Evolutionary conservation across 2,797 vertebrate species (phyloP), one percentile per base, ranked within the genome.

Genomic region (Philypnodon macrostomus): DNA sequence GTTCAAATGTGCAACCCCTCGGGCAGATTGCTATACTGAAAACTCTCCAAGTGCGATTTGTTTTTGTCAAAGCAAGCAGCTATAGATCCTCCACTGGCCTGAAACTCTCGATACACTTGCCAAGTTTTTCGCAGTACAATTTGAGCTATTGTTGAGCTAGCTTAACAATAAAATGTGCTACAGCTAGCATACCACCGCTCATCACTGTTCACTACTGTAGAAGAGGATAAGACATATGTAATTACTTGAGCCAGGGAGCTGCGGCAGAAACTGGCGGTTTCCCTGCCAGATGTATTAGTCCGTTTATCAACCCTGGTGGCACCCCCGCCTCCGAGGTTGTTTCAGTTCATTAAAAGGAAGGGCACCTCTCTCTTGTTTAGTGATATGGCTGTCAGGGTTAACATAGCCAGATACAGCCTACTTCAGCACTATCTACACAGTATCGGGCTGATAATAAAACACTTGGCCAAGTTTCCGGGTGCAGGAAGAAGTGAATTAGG

Each of bases 401-500:
- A 69, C 68, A 19, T 57, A 72, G 56, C 60, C 38, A 31, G 33
- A 40, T 52, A 55, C 61, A 23, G 35, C 61, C 61, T 63, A 60
- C 80, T 71, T 82, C 66, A 80, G 63, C 65, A 36, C 36, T 54
- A 67, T 84, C 79, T 56, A 61, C 45, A 54, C 41, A 64, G 39
- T 67, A 81, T 75, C 70, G 62, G 32, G 37, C 58, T 50, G 67
- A 78, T 80, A 65, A 73, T 78, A 73, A 78, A 86, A 81, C 63
- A 60, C 70, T 73, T 29, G 6, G 52, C 53, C 67, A 75, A 60
- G 58, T 80, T 77, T 80, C 59, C 54, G 66, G 58, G 52, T 68
- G 58, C 74, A 58, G n/a, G n/a, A n/a, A n/a, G 52, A 55, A 80
- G 64, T 77, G 74, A 86, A 81, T 82, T 83, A 85, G 67, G 77